phyloP scores from a whole-genome alignment of 2,797 vertebrate genomes.

The Synanceia verrucosa region DNA sequence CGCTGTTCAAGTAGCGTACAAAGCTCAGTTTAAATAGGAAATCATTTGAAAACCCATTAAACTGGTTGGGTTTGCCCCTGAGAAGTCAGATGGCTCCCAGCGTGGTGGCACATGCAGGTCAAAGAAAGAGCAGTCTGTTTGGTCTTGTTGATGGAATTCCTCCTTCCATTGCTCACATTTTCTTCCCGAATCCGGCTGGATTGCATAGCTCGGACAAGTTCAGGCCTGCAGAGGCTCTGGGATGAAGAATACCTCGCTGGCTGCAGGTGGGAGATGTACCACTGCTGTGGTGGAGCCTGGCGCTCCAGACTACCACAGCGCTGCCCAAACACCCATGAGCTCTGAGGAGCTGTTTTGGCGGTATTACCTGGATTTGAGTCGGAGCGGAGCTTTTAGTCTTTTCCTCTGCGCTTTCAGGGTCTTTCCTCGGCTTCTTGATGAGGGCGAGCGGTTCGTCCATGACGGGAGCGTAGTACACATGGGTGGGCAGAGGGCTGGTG shows the following conservation, averaged over 20 bases:
- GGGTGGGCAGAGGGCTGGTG: conserved; percentile 71
- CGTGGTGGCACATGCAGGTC: conserved; percentile 67
- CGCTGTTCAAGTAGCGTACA: background rate
- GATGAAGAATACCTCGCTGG: conserved; percentile 48
- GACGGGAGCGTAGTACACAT: conserved; percentile 76
- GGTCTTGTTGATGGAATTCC: conserved; percentile 85
- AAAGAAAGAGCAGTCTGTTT: conserved; percentile 77
- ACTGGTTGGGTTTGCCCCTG: conserved; percentile 63
- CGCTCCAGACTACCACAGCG: conserved; percentile 33
- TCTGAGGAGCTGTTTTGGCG: background rate
- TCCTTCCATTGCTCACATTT: conserved; percentile 85
- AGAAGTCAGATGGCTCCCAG: conserved; percentile 42
- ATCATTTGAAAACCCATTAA: conserved; percentile 48
- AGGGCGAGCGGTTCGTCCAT: conserved; percentile 85
- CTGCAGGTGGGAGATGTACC: conserved; percentile 56
- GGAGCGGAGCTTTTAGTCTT: conserved; percentile 58
- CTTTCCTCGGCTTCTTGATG: conserved; percentile 84
- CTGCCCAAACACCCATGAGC: background rate
- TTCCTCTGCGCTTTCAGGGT: conserved; percentile 65
- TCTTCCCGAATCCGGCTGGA: conserved; percentile 81
- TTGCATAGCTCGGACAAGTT: conserved; percentile 82
- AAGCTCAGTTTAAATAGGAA: conserved; percentile 23
- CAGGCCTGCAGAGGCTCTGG: conserved; percentile 66
- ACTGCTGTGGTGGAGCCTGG: conserved; percentile 54
- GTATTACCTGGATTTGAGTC: conserved; percentile 80